A percentile compares a stretch with the other conserved stretches of the same genome.
Conservation (phyloP, 2,113 vertebrate genomes). For the Formicarius rufipectus region DNA sequence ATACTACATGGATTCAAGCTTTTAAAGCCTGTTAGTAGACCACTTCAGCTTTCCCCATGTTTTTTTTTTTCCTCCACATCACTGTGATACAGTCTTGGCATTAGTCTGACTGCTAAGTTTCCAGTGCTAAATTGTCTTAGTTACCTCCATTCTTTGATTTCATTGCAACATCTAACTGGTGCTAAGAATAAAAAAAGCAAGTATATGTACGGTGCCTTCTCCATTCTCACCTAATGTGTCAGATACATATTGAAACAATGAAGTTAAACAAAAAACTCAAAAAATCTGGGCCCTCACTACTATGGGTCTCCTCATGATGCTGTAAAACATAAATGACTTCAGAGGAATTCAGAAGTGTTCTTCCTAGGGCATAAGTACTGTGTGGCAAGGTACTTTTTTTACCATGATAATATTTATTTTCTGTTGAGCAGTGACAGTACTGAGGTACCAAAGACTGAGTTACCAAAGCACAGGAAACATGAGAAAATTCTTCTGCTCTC, state of each 20-base stretch:
- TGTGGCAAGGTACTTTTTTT: not conserved
- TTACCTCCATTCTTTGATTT: not conserved
- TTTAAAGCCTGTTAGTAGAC: not conserved
- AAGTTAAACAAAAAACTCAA: not conserved
- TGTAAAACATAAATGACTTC: not conserved
- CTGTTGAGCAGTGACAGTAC: not conserved
- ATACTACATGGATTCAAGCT: not conserved
- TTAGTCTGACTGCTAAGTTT: not conserved
- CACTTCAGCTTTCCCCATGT: not conserved
- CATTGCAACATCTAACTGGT: not conserved
- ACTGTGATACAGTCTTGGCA: not conserved
- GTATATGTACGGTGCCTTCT: not conserved
- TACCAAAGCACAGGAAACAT: not conserved
- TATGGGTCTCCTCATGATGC: not conserved
- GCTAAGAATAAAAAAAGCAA: not conserved
- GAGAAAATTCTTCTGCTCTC: not conserved
- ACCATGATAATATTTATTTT: not conserved
- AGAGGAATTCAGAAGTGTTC: not conserved
- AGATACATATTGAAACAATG: not conserved
- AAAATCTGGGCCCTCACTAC: not conserved
- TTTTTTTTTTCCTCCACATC: not conserved
- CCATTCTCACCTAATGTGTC: not conserved
- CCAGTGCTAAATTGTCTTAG: not conserved
- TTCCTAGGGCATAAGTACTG: accelerated
- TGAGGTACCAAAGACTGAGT: not conserved